These are phyloP conservation scores for Eulithis testata DNA, from an alignment of 2,888 invertebrate species.

Conservation along the genomic window DNA sequence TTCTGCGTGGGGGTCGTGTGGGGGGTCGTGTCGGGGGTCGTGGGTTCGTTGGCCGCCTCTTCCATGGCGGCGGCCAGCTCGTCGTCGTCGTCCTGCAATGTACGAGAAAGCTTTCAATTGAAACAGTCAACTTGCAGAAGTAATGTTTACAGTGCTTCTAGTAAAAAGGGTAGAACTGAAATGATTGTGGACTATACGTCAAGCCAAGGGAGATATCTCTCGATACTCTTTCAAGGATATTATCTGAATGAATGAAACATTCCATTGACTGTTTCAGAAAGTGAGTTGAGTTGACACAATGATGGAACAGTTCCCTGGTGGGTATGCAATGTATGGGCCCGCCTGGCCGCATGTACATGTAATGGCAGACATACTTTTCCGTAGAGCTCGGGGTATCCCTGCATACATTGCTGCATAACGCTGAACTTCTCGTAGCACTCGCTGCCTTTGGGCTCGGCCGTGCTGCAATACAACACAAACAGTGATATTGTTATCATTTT, in stretches of 20 bases:
- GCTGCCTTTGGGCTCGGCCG: constrained; percentile 95
- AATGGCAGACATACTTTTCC: constrained; percentile 86
- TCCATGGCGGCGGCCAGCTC: constrained; percentile 30
- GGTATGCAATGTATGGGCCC: no score
- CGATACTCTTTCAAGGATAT: no score
- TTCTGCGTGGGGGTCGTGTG: background rate
- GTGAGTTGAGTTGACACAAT: no score
- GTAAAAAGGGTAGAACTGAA: no score
- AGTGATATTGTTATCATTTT: background rate
- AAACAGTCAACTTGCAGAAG: no score
- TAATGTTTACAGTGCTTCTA: background rate
- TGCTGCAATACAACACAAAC: constrained; percentile 86
- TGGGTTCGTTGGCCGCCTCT: constrained; percentile 7
- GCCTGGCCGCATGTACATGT: background rate
- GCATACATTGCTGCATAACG: constrained; percentile 96
- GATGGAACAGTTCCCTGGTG: no score
- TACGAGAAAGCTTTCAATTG: constrained; percentile 43
- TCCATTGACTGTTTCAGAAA: no score
- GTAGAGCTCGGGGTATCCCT: constrained; percentile 93
- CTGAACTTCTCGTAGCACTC: constrained; percentile 96
- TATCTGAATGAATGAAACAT: no score
- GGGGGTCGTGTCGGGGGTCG: background rate
- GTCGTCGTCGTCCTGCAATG: constrained; percentile 40
- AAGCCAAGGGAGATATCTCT: no score
- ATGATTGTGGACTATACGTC: no score